Conservation (phyloP, 1,140 invertebrate genomes). For the Gryon sp. region DNA sequence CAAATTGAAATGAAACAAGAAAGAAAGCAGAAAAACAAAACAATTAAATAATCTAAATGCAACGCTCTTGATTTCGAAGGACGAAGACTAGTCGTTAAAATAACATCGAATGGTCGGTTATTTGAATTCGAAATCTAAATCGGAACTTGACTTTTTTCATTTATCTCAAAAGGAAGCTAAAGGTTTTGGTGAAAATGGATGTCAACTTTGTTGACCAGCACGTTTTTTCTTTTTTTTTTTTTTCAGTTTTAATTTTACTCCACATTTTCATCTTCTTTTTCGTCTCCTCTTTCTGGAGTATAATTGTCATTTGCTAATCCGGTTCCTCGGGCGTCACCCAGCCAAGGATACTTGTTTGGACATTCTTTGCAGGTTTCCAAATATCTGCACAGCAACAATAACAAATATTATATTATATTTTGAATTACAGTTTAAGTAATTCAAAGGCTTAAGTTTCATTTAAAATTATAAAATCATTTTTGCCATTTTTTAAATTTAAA, state of each 20-base stretch:
- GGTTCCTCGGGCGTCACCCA: slow-evolving; percentile 90
- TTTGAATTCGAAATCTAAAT: slow-evolving; percentile 45
- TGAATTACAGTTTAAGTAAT: neutral
- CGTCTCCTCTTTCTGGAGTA: slow-evolving; percentile 83
- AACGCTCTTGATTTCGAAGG: slow-evolving; percentile 44
- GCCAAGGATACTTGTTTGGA: slow-evolving; percentile 92
- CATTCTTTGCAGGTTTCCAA: slow-evolving; percentile 93
- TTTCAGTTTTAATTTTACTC: too few relatives aligned
- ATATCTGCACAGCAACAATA: slow-evolving; percentile 81
- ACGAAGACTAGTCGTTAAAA: slow-evolving; percentile 60
- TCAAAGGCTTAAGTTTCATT: too few relatives aligned
- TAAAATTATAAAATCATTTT: too few relatives aligned
- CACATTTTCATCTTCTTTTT: too few relatives aligned
- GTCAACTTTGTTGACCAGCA: slow-evolving; percentile 4
- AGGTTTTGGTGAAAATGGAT: slow-evolving; percentile 18
- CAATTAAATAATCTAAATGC: too few relatives aligned
- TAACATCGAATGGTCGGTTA: slow-evolving; percentile 42
- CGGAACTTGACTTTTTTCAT: slow-evolving; percentile 47
- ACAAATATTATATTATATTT: neutral
- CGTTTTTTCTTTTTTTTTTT: slow-evolving; percentile 36
- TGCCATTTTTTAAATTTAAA: slow-evolving; percentile 1
- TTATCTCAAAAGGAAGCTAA: slow-evolving; percentile 42
- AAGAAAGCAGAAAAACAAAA: too few relatives aligned
- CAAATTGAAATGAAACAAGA: neutral
- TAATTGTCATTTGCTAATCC: slow-evolving; percentile 90